A percentile compares a stretch with the other conserved stretches of the same genome.
These are phyloP conservation scores for Drosophila demipolita DNA, from an alignment of 2,888 invertebrate genomes.

Conservation along the genomic window DNA sequence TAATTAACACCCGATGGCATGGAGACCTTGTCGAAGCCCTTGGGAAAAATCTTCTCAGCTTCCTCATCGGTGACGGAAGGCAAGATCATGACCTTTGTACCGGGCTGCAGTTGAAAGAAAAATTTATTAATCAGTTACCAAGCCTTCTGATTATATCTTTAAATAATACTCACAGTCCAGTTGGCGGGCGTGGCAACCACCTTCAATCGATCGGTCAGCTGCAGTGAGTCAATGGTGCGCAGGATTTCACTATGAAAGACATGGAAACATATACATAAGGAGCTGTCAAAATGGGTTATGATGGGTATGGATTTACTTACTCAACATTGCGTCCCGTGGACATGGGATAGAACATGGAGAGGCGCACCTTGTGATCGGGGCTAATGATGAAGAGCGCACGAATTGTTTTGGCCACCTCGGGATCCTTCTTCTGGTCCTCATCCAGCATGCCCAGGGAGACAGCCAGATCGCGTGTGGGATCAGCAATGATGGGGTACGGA, in stretches of 20 bases:
- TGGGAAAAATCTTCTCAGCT: constrained; percentile 88
- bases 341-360: constrained; percentile 93
- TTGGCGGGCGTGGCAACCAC: constrained; percentile 94
- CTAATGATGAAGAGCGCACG: constrained; percentile 92
- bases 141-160: accelerated
- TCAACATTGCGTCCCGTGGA: constrained; percentile 94
- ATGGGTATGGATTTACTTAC: constrained; percentile 86
- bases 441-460: constrained; percentile 92
- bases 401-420: constrained; percentile 89
- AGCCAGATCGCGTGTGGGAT: constrained; percentile 90
- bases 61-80: constrained; percentile 90
- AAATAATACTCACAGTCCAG: constrained; percentile 89
- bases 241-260: constrained; percentile 89
- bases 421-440: constrained; percentile 89
- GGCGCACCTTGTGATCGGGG: constrained; percentile 91
- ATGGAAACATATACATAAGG: constrained; percentile 1
- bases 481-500: constrained; percentile 94
- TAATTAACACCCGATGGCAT: constrained; percentile 92
- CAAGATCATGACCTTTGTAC: constrained; percentile 92
- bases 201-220: constrained; percentile 89
- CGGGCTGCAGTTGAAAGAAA: constrained; percentile 85
- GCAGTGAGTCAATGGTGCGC: constrained; percentile 92
- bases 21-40: constrained; percentile 88
- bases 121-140: neutral
- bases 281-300: neutral